Evolutionary conservation across 2,888 invertebrate genomes (phyloP).

Genomic region (Polyommatus icarus): DNA sequence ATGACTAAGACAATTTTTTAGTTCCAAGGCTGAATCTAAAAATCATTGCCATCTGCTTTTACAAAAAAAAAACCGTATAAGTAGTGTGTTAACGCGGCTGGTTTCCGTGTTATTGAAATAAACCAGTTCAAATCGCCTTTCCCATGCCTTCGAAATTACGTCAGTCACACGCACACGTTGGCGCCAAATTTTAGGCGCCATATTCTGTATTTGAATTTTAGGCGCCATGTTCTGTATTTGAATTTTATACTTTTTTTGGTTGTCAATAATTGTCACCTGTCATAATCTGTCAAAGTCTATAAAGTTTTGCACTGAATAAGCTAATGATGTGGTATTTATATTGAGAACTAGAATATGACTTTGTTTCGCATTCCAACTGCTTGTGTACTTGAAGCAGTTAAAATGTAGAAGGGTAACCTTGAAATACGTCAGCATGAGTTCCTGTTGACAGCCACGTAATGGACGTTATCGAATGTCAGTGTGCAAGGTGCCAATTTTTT

Average conservation of each 20-base stretch:
- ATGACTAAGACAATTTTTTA: not conserved
- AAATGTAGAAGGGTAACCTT: too few relatives aligned
- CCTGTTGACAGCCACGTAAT: too few relatives aligned
- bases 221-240: not conserved
- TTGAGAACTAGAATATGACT: too few relatives aligned
- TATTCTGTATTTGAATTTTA: not conserved
- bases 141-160: conserved; percentile 17
- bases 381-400: too few relatives aligned
- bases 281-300: too few relatives aligned
- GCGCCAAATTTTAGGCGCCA: conserved; percentile 20
- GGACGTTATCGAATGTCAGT: too few relatives aligned
- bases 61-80: conserved; percentile 13
- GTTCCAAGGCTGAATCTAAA: not conserved
- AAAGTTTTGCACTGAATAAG: too few relatives aligned
- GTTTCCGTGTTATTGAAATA: conserved; percentile 26
- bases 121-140: conserved; percentile 27
- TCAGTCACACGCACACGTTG: conserved; percentile 21
- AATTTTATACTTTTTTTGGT: not conserved
- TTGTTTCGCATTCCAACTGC: too few relatives aligned
- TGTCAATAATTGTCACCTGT: not conserved
- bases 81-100: not conserved
- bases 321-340: too few relatives aligned
- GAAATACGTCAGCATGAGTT: too few relatives aligned
- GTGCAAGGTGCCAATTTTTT: too few relatives aligned
- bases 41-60: conserved; percentile 19